Evolutionary conservation across 2,888 invertebrate genomes (phyloP).

Genomic region (Operophtera brumata): DNA sequence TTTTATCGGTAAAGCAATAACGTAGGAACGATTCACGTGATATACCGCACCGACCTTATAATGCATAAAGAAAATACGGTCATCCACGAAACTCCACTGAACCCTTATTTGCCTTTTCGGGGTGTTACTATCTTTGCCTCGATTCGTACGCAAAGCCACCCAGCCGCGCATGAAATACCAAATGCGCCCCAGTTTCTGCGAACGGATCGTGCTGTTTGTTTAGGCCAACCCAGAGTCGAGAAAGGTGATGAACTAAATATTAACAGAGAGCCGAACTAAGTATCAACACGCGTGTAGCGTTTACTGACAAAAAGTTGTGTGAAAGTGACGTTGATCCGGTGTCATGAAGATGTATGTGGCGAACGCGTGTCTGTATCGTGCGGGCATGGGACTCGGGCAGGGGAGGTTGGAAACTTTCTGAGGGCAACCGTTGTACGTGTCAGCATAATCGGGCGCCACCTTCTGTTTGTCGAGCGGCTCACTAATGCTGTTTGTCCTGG

Average conservation of each 20-base stretch:
- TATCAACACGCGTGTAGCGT: conserved; percentile 52
- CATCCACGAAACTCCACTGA: conserved; percentile 67
- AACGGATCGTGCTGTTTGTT: conserved; percentile 75
- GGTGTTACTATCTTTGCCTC: conserved; percentile 73
- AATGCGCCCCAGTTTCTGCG: conserved; percentile 76
- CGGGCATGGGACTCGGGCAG: conserved; percentile 49
- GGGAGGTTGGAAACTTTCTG: conserved; percentile 50
- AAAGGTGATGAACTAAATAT: conserved; percentile 72
- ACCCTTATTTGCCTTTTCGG: conserved; percentile 76
- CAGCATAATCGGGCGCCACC: conserved; percentile 66
- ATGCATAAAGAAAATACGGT: conserved; percentile 72
- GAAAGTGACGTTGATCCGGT: conserved; percentile 49
- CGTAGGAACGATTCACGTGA: conserved; percentile 62
- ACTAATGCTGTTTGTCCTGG: conserved; percentile 72
- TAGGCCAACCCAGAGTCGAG: conserved; percentile 63
- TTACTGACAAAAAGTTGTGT: conserved; percentile 46
- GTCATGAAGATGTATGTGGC: conserved; percentile 47
- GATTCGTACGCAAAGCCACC: conserved; percentile 72
- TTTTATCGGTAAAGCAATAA: conserved; percentile 65
- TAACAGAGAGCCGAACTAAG: conserved; percentile 59
- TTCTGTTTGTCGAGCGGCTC: conserved; percentile 66
- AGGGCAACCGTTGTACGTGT: conserved; percentile 47
- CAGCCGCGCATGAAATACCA: conserved; percentile 78
- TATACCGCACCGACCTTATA: conserved; percentile 65
- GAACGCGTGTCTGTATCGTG: conserved; percentile 53